phyloP scores from a whole-genome alignment of 2,888 invertebrate species.

The Heliconius hortense region DNA sequence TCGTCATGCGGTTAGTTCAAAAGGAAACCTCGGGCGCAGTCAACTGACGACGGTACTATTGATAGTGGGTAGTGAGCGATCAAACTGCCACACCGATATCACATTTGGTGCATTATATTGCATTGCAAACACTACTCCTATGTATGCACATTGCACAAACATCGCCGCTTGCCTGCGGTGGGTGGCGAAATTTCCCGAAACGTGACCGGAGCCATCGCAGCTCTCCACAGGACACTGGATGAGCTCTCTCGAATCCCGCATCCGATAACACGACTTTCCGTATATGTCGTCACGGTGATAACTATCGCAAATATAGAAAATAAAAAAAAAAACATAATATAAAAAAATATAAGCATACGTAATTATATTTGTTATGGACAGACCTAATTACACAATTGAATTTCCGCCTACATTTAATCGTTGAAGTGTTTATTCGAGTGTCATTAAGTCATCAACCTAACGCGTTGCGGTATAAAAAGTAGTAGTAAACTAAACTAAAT shows the following conservation, averaged over 20 bases:
- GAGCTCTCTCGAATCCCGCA: slow-evolving; percentile 87
- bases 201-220: slow-evolving; percentile 94
- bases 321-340: slow-evolving; percentile 35
- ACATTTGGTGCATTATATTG: slow-evolving; percentile 28
- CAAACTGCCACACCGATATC: slow-evolving; percentile 50
- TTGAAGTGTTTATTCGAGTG: slow-evolving; percentile 33
- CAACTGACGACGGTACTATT: slow-evolving; percentile 67
- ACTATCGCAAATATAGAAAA: slow-evolving; percentile 61
- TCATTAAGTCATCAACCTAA: slow-evolving; percentile 55
- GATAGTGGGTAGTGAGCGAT: slow-evolving; percentile 64
- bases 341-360: slow-evolving; percentile 4
- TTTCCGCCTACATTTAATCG: slow-evolving; percentile 36
- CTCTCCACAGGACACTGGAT: slow-evolving; percentile 89
- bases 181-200: slow-evolving; percentile 94
- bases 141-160: slow-evolving; percentile 49
- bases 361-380: slow-evolving; percentile 21
- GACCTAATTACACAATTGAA: slow-evolving; percentile 32
- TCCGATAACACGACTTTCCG: slow-evolving; percentile 75
- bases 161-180: slow-evolving; percentile 89
- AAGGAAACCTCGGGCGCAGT: slow-evolving; percentile 62
- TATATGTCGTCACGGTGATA: slow-evolving; percentile 70
- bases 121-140: slow-evolving; percentile 83
- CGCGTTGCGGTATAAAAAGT: slow-evolving; percentile 44
- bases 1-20: slow-evolving; percentile 89
- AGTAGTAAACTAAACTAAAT: slow-evolving; percentile 43